phyloP scores from a whole-genome alignment of 2,888 invertebrate genomes.

The Punctoribates punctum region DNA sequence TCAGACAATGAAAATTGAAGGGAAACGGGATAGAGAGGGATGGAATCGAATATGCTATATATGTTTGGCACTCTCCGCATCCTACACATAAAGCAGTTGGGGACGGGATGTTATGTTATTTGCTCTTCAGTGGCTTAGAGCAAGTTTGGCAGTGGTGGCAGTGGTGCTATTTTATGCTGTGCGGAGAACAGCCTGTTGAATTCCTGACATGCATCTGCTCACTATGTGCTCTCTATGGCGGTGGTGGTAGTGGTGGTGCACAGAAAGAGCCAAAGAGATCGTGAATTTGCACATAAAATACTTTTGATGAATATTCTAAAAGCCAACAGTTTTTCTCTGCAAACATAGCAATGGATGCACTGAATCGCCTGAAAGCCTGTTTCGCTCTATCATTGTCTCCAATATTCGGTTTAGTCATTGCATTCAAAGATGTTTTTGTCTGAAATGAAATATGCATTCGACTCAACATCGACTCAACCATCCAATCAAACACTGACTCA shows the following conservation, averaged over 20 bases:
- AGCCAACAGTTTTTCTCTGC: background rate
- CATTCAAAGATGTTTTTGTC: too few species aligned
- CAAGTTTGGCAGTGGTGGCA: background rate
- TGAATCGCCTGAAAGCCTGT: too few species aligned
- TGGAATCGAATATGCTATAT: conserved; percentile 29
- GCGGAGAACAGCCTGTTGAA: conserved; percentile 17
- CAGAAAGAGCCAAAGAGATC: conserved; percentile 3
- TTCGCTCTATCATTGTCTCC: background rate
- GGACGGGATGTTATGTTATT: conserved; percentile 27
- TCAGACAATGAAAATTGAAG: conserved; percentile 36
- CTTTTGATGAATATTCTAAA: conserved; percentile 30
- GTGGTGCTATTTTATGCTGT: background rate
- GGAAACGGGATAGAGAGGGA: conserved; percentile 11
- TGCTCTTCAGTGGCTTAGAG: conserved; percentile 12
- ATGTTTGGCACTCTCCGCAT: conserved; percentile 10
- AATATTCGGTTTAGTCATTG: background rate
- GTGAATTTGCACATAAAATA: conserved; percentile 32
- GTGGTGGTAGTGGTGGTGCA: conserved; percentile 21
- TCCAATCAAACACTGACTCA: background rate
- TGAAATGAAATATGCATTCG: background rate
- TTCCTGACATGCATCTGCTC: conserved; percentile 33
- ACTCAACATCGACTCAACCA: background rate
- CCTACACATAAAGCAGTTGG: conserved; percentile 34
- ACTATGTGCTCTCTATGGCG: background rate
- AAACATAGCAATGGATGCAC: too few species aligned